A percentile compares a stretch with the other conserved stretches of the same genome.
These are phyloP conservation scores for Scolopax mira DNA, from an alignment of 2,113 vertebrate genomes.

Conservation along the genomic window DNA sequence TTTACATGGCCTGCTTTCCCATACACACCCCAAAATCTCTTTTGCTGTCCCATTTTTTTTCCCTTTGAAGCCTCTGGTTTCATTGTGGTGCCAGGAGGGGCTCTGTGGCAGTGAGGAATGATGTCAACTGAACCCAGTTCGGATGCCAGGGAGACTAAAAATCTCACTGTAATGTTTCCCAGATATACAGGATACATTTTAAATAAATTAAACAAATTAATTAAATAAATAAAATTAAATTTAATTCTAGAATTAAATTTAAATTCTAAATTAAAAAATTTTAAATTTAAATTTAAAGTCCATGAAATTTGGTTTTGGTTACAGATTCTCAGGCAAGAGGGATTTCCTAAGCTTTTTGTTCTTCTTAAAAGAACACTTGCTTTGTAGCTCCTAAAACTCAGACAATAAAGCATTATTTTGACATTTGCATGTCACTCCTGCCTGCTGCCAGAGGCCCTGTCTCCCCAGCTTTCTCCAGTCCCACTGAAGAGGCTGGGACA, in stretches of 20 bases:
- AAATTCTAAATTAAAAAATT: too few species aligned
- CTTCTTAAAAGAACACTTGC: neutral
- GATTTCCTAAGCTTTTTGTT: neutral
- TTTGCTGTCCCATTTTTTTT: neutral
- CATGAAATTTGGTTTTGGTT: neutral
- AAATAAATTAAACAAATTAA: too few species aligned
- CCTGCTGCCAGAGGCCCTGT: fast-evolving
- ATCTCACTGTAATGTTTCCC: neutral
- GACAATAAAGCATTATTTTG: neutral
- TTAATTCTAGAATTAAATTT: too few species aligned
- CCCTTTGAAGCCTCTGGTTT: neutral
- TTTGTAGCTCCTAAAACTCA: neutral
- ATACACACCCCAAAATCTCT: neutral
- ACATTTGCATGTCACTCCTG: neutral
- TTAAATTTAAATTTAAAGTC: too few species aligned
- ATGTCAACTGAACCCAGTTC: too few species aligned
- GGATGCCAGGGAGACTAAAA: neutral
- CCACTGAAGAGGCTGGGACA: neutral
- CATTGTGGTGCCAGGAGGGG: neutral
- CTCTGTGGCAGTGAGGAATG: neutral
- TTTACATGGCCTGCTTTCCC: fast-evolving
- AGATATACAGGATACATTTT: neutral
- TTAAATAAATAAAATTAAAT: too few species aligned
- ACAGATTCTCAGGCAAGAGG: neutral
- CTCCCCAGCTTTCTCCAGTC: neutral